Conservation (phyloP, 2,797 vertebrate genomes). For the Takifugu ocellatus region DNA sequence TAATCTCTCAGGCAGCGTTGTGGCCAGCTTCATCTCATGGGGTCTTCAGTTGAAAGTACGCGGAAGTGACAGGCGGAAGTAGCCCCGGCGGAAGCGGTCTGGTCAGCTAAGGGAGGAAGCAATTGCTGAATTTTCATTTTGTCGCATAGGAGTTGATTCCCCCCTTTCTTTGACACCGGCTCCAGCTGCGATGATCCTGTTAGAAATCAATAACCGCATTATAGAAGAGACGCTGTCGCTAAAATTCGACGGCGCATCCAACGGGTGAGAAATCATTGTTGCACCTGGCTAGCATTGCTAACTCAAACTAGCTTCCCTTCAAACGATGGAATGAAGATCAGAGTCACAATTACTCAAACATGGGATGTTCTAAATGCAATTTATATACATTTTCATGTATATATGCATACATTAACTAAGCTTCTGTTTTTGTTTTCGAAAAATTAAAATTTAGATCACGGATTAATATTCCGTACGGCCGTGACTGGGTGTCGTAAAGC, state of each 20-base stretch:
- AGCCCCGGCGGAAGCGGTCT: conserved; percentile 67
- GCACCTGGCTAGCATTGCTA: conserved; percentile 62
- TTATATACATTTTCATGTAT: no score
- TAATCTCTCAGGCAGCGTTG: conserved; percentile 56
- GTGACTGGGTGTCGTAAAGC: conserved; percentile 26
- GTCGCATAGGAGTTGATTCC: conserved; percentile 21
- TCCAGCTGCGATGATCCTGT: conserved; percentile 86
- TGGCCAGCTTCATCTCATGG: conserved; percentile 16
- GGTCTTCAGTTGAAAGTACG: conserved; percentile 68
- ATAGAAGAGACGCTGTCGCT: conserved; percentile 93
- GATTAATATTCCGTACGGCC: neutral
- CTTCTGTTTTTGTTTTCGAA: no score
- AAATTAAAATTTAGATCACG: fast-evolving
- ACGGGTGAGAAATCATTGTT: conserved; percentile 82
- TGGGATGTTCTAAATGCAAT: no score
- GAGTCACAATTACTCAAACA: neutral
- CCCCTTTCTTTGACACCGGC: conserved; percentile 38
- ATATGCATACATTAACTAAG: no score
- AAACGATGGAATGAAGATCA: neutral
- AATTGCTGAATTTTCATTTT: conserved; percentile 44
- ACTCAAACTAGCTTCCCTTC: conserved; percentile 42
- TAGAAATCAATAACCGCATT: conserved; percentile 98
- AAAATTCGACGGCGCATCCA: conserved; percentile 93
- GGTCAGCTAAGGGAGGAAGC: conserved; percentile 61
- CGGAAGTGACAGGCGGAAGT: conserved; percentile 77